These are phyloP conservation scores for Arnoldichthys spilopterus DNA, from an alignment of 2,797 vertebrate species.

Conservation along the genomic window DNA sequence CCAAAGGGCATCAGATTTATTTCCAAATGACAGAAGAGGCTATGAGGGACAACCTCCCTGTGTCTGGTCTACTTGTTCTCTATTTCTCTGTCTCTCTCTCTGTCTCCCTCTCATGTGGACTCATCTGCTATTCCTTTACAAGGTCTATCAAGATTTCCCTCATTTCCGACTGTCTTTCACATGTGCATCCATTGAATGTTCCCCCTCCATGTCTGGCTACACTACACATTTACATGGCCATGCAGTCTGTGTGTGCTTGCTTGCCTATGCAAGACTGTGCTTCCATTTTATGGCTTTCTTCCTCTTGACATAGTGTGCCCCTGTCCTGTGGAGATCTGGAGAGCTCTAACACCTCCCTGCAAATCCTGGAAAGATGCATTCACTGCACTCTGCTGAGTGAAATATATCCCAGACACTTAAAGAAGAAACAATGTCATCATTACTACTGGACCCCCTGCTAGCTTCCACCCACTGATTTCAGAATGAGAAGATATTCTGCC, in stretches of 20 bases:
- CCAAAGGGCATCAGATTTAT: constrained; percentile 80
- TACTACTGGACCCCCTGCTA: constrained; percentile 48
- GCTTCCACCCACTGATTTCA: constrained; percentile 40
- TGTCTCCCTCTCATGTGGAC: constrained; percentile 6
- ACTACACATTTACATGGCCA: background rate
- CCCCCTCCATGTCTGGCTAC: no score
- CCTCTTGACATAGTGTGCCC: constrained; percentile 47
- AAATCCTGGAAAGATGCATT: constrained; percentile 33
- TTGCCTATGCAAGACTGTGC: constrained; percentile 28
- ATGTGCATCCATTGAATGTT: background rate
- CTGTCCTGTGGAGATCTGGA: constrained; percentile 56
- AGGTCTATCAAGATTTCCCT: background rate
- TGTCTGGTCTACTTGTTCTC: constrained; percentile 39
- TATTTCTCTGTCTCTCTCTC: constrained; percentile 38
- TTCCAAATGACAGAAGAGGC: constrained; percentile 72
- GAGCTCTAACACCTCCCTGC: constrained; percentile 47
- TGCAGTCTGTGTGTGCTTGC: background rate
- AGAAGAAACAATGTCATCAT: constrained; percentile 50
- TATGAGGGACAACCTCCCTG: constrained; percentile 48
- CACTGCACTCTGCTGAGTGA: constrained; percentile 35
- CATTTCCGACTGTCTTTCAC: background rate
- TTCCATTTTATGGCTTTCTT: constrained; percentile 38
- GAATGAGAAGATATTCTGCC: constrained; percentile 35
- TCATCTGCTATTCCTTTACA: background rate
- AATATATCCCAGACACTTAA: constrained; percentile 49